Conservation (phyloP, 37 sponge, comb jelly and placozoan genomes). For the Cliona cf. orientalis region DNA sequence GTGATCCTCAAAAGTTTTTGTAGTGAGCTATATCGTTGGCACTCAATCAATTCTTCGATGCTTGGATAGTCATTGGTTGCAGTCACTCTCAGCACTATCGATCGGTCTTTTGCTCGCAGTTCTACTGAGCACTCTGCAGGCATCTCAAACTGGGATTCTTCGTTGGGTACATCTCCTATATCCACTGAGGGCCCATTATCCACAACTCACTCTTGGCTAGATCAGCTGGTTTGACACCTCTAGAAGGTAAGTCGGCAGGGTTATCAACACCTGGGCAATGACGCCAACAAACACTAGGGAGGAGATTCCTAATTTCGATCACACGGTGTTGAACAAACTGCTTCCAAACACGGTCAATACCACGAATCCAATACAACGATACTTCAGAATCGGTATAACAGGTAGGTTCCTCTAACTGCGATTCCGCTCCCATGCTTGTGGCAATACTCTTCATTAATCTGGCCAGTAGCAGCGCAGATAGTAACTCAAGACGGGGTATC, state of each 20-base stretch:
- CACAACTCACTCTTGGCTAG: neutral
- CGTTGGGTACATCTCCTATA: neutral
- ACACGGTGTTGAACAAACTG: slow-evolving; percentile 32
- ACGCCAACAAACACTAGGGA: neutral
- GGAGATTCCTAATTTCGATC: neutral
- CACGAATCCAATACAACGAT: slow-evolving; percentile 15
- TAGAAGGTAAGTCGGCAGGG: slow-evolving; percentile 34
- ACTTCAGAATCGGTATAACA: slow-evolving; percentile 37
- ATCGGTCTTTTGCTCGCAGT: neutral
- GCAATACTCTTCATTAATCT: slow-evolving; percentile 3
- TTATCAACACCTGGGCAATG: slow-evolving; percentile 18
- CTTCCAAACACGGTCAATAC: slow-evolving; percentile 21
- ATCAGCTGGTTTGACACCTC: slow-evolving; percentile 10
- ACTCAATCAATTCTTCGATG: neutral
- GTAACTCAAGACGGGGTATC: slow-evolving; percentile 25
- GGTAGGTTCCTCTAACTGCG: slow-evolving; percentile 2
- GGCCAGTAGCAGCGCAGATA: slow-evolving; percentile 23
- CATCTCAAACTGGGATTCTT: neutral
- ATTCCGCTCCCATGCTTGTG: slow-evolving; percentile 7
- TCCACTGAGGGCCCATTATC: neutral
- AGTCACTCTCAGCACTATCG: slow-evolving; percentile 1
- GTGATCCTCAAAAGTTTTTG: slow-evolving; percentile 9
- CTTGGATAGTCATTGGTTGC: neutral
- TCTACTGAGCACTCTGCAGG: neutral
- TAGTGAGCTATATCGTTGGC: neutral